Percentiles rank a stretch among this genome's conserved stretches.
phyloP scores from a whole-genome alignment of 2,797 vertebrate species.

The Peromyscus aztecus region DNA sequence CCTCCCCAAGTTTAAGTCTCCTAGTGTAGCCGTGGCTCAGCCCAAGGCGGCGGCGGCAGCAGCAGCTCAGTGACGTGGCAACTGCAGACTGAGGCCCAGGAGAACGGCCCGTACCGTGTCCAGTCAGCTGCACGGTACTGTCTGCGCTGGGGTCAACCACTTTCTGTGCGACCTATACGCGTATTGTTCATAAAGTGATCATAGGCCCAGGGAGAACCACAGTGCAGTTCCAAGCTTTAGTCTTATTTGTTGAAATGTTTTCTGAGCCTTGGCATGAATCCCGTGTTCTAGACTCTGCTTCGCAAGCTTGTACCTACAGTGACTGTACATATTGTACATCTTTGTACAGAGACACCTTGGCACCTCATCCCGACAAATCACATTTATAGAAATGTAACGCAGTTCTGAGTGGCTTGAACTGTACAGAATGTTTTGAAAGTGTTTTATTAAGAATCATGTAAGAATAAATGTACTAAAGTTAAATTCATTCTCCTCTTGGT shows the following conservation, averaged over 20 bases:
- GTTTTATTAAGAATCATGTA: slow-evolving; percentile 91
- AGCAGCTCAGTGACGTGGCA: slow-evolving; percentile 86
- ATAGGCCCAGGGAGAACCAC: slow-evolving; percentile 82
- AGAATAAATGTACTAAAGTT: slow-evolving; percentile 90
- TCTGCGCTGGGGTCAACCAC: slow-evolving; percentile 84
- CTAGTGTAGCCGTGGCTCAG: slow-evolving; percentile 86
- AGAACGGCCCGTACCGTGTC: slow-evolving; percentile 75
- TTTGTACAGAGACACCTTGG: slow-evolving; percentile 93
- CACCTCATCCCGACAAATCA: slow-evolving; percentile 84
- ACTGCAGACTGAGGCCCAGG: slow-evolving; percentile 39
- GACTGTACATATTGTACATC: slow-evolving; percentile 97
- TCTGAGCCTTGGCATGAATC: slow-evolving; percentile 90
- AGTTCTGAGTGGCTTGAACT: slow-evolving; percentile 91
- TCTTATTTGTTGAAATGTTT: slow-evolving; percentile 87
- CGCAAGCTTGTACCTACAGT: slow-evolving; percentile 91
- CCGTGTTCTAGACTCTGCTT: slow-evolving; percentile 89
- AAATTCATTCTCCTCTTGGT: slow-evolving; percentile 88
- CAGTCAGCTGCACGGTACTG: slow-evolving; percentile 88
- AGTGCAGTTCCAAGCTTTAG: slow-evolving; percentile 85
- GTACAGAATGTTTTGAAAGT: slow-evolving; percentile 95
- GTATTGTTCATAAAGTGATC: slow-evolving; percentile 86
- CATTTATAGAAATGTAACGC: slow-evolving; percentile 88
- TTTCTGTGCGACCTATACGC: slow-evolving; percentile 86
- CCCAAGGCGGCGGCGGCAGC: slow-evolving; percentile 75
- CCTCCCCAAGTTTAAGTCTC: slow-evolving; percentile 95